Percentiles rank a stretch among this genome's conserved stretches.
Conservation (phyloP, 1,140 invertebrate genomes). For the Drosophila bifasciata region DNA sequence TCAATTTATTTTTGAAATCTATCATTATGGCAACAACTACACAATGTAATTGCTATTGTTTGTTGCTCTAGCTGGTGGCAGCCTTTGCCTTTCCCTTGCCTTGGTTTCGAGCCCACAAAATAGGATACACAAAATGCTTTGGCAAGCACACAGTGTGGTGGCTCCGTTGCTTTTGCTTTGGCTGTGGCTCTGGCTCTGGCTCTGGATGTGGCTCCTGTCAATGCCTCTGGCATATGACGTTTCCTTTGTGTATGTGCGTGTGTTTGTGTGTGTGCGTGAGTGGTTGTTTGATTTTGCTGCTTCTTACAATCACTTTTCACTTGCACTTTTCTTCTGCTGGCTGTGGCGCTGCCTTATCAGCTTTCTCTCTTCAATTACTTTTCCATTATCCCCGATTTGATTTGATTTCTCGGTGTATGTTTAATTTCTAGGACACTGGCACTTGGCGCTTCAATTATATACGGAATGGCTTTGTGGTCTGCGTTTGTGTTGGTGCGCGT, state of each 20-base stretch:
- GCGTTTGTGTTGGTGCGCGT: conserved; percentile 12
- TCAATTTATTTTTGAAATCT: conserved; percentile 78
- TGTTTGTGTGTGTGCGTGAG: conserved; percentile 23
- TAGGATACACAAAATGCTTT: conserved; percentile 81
- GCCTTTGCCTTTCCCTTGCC: conserved; percentile 17
- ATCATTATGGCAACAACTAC: conserved; percentile 77
- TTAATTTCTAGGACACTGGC: conserved; percentile 62
- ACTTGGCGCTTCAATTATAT: conserved; percentile 68
- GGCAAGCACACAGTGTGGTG: conserved; percentile 30
- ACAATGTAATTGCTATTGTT: conserved; percentile 62
- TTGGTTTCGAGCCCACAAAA: conserved; percentile 58
- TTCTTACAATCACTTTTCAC: conserved; percentile 67
- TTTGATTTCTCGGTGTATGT: conserved; percentile 35
- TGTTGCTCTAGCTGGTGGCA: conserved; percentile 30
- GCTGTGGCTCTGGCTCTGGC: conserved; percentile 7
- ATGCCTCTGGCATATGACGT: conserved; percentile 81
- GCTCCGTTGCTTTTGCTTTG: too few species aligned
- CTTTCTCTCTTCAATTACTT: conserved; percentile 22
- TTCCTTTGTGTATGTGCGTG: conserved; percentile 59
- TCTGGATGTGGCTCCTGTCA: conserved; percentile 60
- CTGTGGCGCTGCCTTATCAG: conserved; percentile 19
- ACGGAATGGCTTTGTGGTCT: neutral
- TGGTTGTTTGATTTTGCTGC: conserved; percentile 48
- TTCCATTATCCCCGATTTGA: conserved; percentile 30
- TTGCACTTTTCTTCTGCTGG: neutral